Conservation (phyloP, 2,113 vertebrate genomes). For the Brachypteracias leptosomus region DNA sequence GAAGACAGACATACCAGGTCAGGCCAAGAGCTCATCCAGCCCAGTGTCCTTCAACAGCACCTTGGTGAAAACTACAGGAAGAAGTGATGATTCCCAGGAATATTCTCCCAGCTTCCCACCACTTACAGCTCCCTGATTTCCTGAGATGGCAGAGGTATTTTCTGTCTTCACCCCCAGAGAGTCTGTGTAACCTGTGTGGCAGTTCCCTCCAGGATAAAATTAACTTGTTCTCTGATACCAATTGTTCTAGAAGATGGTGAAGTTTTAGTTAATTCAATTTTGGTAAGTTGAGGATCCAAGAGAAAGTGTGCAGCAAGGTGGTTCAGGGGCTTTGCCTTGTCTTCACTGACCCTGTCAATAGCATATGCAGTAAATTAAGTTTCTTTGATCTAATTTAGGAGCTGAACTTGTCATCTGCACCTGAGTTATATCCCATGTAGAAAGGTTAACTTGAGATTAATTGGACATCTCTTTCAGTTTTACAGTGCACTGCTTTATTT, state of each 20-base stretch:
- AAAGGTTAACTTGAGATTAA: not conserved
- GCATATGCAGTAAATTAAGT: not conserved
- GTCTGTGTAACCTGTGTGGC: not conserved
- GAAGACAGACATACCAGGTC: fast-evolving
- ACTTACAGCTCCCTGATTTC: not conserved
- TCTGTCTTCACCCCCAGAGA: not conserved
- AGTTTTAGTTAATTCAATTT: not conserved
- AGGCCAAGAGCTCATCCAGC: not conserved
- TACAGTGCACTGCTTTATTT: not conserved
- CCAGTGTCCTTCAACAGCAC: not conserved
- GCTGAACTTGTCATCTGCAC: not conserved
- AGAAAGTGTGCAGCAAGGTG: not conserved
- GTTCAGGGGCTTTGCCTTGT: not conserved
- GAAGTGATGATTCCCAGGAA: not conserved
- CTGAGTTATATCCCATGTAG: not conserved
- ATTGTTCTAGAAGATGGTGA: fast-evolving
- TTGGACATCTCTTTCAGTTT: not conserved
- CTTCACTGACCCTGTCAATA: not conserved
- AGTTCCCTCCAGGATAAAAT: not conserved
- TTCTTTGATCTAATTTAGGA: not conserved
- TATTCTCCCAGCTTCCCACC: too few species aligned
- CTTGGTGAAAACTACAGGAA: not conserved
- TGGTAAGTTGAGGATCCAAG: not conserved
- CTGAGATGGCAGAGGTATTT: not conserved
- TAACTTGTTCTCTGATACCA: not conserved